Evolutionary conservation across 2,797 vertebrate genomes (phyloP), one percentile per base, ranked within the genome.

Genomic region (Betta splendens): DNA sequence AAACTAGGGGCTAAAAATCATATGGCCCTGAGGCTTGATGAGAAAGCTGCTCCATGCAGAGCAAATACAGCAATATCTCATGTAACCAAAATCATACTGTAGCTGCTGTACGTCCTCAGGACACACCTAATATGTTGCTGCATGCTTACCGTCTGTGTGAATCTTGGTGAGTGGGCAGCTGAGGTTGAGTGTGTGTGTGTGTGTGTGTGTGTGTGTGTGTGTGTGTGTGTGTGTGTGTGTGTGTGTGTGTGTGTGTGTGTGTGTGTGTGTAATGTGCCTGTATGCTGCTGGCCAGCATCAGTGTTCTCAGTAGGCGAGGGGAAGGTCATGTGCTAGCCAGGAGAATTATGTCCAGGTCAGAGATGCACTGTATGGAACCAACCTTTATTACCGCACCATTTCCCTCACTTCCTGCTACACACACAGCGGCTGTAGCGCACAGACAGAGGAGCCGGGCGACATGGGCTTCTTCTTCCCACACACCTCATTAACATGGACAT

Each of bases 341-440:
- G 48, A 66, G 57, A 77, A 81, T 78, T 66, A 74, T 80, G 77
- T 81, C 71, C 79, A 75, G 70, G 83, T 85, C 81, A 76, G 56
- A 66, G 64, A 76, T 69, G 68, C 44, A 51, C 66, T 79, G 51
- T 70, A 42, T 61, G 55, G 57, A 85, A 70, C 60, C 42, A 45
- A 29, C 33, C 31, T 56, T 69, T 59, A 66, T 71, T 55, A 77
- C 37, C 4, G 44, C 40, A 53, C 36, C 57, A 71, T 81, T 77
- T 81, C 53, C 32, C 53, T 55, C 50, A 48, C 50, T 37, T 58
- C 20, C 55, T 46, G 38, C 28, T 38, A 17, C 49, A 54, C 16
- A 68, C 17, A 55, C 37, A 57, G 52, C 12, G 4, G 22, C 46
- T 42, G 56, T 43, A 62, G 43, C 20, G 39, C 5, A 3, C 2